Evolutionary conservation across 2,797 vertebrate species (phyloP).

Genomic region (Podarcis siculus): DNA sequence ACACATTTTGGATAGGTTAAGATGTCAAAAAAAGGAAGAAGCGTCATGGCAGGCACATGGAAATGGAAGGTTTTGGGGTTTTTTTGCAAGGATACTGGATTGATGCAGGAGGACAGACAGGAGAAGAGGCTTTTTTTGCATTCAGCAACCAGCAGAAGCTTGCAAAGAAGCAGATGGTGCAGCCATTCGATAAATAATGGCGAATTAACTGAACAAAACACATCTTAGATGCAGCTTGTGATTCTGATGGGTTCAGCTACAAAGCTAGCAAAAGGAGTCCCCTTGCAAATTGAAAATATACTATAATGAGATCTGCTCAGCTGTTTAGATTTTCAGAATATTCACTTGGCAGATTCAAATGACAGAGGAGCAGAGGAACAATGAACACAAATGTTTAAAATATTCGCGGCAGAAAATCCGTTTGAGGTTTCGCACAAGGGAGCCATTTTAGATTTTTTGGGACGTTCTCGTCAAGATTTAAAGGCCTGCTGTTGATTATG

Average conservation of each 20-base stretch:
- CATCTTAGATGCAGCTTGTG: background rate
- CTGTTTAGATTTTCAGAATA: conserved; percentile 36
- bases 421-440: background rate
- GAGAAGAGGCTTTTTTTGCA: background rate
- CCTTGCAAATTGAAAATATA: background rate
- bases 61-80: conserved; percentile 3
- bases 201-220: background rate
- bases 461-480: background rate
- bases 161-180: background rate
- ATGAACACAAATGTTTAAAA: conserved; percentile 1
- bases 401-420: background rate
- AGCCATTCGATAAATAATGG: background rate
- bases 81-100: conserved; percentile 41
- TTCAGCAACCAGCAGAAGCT: background rate
- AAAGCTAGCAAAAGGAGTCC: background rate
- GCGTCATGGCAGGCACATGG: conserved; percentile 7
- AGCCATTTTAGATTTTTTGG: background rate
- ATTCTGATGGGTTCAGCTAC: no score
- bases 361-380: conserved; percentile 34
- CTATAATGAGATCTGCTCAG: no score
- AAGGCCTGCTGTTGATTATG: no score
- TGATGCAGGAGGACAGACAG: conserved; percentile 38
- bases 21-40: conserved; percentile 1
- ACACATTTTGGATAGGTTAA: conserved; percentile 64
- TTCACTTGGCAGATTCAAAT: background rate